Percentiles rank a stretch among this genome's conserved stretches.
Evolutionary conservation across 2,888 invertebrate genomes (phyloP).

Genomic region (Chouioia cunea): DNA sequence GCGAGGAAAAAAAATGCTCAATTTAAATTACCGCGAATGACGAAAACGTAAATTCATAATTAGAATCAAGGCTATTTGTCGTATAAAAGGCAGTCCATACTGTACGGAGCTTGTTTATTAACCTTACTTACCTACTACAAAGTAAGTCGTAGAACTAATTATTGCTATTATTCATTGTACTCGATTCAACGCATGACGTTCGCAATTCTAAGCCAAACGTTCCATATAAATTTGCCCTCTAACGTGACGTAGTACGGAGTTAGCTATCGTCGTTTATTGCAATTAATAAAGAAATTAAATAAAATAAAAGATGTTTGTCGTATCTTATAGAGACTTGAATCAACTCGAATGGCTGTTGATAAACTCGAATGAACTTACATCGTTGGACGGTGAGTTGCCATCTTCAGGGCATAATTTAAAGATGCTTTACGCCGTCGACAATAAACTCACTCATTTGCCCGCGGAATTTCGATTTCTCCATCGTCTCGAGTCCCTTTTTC

Average conservation of each 20-base stretch:
- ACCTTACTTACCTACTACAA: constrained; percentile 16
- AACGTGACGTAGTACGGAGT: too few species aligned
- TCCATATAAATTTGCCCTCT: neutral
- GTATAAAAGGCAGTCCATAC: constrained; percentile 9
- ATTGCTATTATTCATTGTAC: constrained; percentile 32
- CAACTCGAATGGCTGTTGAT: constrained; percentile 84
- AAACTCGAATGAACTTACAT: constrained; percentile 81
- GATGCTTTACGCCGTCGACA: constrained; percentile 81
- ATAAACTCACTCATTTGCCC: constrained; percentile 79
- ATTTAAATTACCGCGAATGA: too few species aligned
- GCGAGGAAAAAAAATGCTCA: constrained; percentile 3
- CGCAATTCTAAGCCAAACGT: constrained; percentile 1
- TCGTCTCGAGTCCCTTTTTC: constrained; percentile 78
- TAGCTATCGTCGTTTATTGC: neutral
- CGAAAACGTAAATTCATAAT: constrained; percentile 1
- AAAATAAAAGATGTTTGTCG: constrained; percentile 1
- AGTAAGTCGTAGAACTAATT: constrained; percentile 17
- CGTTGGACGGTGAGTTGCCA: constrained; percentile 83
- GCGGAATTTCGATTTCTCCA: constrained; percentile 79
- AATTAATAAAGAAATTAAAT: neutral
- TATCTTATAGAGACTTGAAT: constrained; percentile 77
- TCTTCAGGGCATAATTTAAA: constrained; percentile 76
- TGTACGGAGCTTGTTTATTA: constrained; percentile 17
- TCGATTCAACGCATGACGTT: constrained; percentile 25
- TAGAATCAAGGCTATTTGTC: constrained; percentile 2